Conservation (phyloP, 2,888 invertebrate species). For the Tuberolachnus salignus region DNA sequence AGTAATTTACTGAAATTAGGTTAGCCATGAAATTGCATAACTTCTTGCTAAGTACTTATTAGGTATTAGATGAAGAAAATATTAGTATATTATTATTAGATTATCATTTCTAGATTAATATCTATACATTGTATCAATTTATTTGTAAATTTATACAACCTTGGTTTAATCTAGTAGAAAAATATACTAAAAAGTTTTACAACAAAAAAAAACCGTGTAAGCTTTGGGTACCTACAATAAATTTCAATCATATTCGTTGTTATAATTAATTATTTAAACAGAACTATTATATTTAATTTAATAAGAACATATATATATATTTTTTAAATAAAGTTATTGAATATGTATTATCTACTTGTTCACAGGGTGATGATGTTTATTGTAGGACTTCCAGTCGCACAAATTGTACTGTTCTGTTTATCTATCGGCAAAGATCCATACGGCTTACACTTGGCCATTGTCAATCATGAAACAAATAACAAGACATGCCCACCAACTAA, state of each 20-base stretch:
- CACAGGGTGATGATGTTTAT: conserved; percentile 81
- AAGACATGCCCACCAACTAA: conserved; percentile 64
- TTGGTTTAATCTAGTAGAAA: not conserved
- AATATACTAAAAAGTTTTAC: not conserved
- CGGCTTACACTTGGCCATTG: conserved; percentile 77
- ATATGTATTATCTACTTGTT: conserved; percentile 35
- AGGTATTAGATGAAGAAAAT: too few relatives aligned
- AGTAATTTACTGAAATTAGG: not conserved
- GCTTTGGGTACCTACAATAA: too few relatives aligned
- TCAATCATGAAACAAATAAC: conserved; percentile 69
- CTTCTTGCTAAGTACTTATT: not conserved
- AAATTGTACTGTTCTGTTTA: conserved; percentile 85
- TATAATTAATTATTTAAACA: too few relatives aligned
- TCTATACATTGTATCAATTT: too few relatives aligned
- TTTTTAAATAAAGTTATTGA: not conserved
- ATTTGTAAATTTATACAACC: not conserved
- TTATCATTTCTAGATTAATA: too few relatives aligned
- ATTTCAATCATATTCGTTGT: too few relatives aligned
- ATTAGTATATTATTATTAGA: too few relatives aligned
- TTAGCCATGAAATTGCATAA: not conserved
- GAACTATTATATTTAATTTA: too few relatives aligned
- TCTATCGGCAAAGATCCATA: conserved; percentile 87
- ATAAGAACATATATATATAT: too few relatives aligned
- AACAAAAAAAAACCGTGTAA: not conserved
- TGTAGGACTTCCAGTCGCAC: conserved; percentile 81